These are phyloP conservation scores for Drosophila kanapiae DNA, from an alignment of 1,140 invertebrate genomes.

Conservation along the genomic window DNA sequence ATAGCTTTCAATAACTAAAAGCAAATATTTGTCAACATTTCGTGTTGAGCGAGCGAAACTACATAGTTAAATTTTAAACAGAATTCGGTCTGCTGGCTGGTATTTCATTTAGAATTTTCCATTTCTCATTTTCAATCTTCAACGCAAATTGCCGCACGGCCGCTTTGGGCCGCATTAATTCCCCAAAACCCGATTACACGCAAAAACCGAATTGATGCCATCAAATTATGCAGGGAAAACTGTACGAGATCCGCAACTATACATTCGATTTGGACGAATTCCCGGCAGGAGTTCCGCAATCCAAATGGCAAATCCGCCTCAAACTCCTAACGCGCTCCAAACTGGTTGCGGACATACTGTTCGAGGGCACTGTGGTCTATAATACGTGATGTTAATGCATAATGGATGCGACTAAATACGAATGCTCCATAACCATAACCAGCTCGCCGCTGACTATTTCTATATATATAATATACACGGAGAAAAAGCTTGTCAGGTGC, in stretches of 20 bases:
- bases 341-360: conserved; percentile 16
- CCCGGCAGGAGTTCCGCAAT: conserved; percentile 31
- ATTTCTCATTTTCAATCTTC: conserved; percentile 33
- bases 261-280: conserved; percentile 48
- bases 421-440: conserved; percentile 32
- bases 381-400: conserved; percentile 62
- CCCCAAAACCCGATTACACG: conserved; percentile 42
- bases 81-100: conserved; percentile 13
- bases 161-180: conserved; percentile 29
- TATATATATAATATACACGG: conserved; percentile 6
- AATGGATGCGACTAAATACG: conserved; percentile 57
- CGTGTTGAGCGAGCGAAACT: conserved; percentile 26
- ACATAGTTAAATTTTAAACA: conserved; percentile 34
- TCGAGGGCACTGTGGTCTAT: conserved; percentile 45
- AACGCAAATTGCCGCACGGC: conserved; percentile 14
- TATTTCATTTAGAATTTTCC: conserved; percentile 38
- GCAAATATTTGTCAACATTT: conserved; percentile 53
- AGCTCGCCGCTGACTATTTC: not conserved
- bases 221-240: conserved; percentile 52
- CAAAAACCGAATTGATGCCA: conserved; percentile 30
- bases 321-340: conserved; percentile 19
- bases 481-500: not conserved
- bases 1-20: conserved; percentile 53
- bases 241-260: conserved; percentile 57
- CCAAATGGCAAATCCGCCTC: conserved; percentile 44